These are phyloP conservation scores for Philereme transversata DNA, from an alignment of 2,888 invertebrate species.

Conservation along the genomic window DNA sequence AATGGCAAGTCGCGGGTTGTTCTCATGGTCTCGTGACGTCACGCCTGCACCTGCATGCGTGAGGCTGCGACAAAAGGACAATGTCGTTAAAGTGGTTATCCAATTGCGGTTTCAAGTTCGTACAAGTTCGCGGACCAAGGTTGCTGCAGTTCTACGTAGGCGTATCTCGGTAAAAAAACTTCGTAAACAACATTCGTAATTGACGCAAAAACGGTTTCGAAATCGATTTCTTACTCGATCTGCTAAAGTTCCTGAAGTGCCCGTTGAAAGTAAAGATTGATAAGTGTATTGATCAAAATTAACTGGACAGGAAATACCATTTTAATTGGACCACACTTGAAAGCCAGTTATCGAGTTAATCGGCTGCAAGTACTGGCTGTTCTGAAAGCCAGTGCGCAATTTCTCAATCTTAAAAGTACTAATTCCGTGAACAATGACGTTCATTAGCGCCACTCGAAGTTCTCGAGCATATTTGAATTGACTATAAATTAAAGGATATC, in stretches of 20 bases:
- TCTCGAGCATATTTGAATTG: conserved; percentile 10
- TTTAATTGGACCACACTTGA: conserved; percentile 32
- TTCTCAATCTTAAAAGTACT: conserved; percentile 24
- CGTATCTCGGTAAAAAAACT: conserved; percentile 38
- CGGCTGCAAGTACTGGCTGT: conserved; percentile 19
- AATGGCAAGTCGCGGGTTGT: conserved; percentile 71
- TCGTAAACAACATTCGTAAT: conserved; percentile 32
- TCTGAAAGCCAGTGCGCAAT: conserved; percentile 29
- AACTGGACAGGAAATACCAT: conserved; percentile 11
- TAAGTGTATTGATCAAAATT: conserved; percentile 16
- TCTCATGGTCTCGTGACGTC: conserved; percentile 77
- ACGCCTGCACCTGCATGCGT: conserved; percentile 70
- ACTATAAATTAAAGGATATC: conserved; percentile 35
- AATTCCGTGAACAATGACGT: conserved; percentile 31
- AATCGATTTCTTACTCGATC: not conserved
- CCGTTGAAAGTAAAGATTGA: conserved; percentile 9
- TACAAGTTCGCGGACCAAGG: conserved; percentile 60
- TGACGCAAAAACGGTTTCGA: conserved; percentile 12
- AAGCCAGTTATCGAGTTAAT: conserved; percentile 27
- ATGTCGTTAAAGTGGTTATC: conserved; percentile 67
- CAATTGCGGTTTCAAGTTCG: conserved; percentile 71
- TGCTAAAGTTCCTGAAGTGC: not conserved
- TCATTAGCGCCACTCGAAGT: conserved; percentile 28
- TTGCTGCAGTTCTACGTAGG: conserved; percentile 40
- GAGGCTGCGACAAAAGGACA: conserved; percentile 65